A percentile compares a stretch with the other conserved stretches of the same genome.
Evolutionary conservation across 2,888 invertebrate genomes (phyloP).

Genomic region (Drosophila kuntzei): DNA sequence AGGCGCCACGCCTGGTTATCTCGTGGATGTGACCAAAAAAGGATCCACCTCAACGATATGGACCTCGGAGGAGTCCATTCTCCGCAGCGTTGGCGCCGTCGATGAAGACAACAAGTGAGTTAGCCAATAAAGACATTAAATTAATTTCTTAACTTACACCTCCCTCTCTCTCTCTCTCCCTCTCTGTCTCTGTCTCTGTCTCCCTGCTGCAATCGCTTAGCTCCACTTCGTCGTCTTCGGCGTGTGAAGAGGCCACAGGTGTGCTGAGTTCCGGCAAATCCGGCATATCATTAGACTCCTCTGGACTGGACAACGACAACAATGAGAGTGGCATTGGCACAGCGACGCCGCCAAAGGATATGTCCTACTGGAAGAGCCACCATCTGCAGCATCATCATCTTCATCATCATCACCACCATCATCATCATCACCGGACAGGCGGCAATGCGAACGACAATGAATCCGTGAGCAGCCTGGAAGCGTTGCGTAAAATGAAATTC

Average conservation of each 20-base stretch:
- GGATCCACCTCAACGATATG: constrained; percentile 85
- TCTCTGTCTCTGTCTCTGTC: not conserved
- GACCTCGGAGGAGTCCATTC: constrained; percentile 86
- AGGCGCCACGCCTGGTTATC: constrained; percentile 70
- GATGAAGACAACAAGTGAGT: constrained; percentile 86
- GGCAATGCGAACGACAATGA: constrained; percentile 77
- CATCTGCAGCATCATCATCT: constrained; percentile 70
- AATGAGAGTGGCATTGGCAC: constrained; percentile 85
- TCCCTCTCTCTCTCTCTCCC: not conserved
- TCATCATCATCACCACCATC: constrained; percentile 56
- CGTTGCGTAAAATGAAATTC: constrained; percentile 83
- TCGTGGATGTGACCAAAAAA: constrained; percentile 85
- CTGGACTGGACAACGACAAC: constrained; percentile 84
- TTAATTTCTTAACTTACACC: not conserved
- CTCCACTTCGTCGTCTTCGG: constrained; percentile 85
- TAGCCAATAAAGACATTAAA: constrained; percentile 35
- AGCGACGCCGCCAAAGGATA: constrained; percentile 85
- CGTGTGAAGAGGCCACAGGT: constrained; percentile 84
- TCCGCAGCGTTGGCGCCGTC: constrained; percentile 85
- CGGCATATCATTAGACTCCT: constrained; percentile 85
- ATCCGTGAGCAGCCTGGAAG: constrained; percentile 83
- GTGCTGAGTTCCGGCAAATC: constrained; percentile 85
- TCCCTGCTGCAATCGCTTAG: constrained; percentile 45
- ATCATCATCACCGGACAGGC: constrained; percentile 40
- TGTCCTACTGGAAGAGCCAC: constrained; percentile 82